Evolutionary conservation across 1,140 invertebrate genomes (phyloP), one percentile per base, ranked within the genome.

Genomic region (Triops cancriformis): DNA sequence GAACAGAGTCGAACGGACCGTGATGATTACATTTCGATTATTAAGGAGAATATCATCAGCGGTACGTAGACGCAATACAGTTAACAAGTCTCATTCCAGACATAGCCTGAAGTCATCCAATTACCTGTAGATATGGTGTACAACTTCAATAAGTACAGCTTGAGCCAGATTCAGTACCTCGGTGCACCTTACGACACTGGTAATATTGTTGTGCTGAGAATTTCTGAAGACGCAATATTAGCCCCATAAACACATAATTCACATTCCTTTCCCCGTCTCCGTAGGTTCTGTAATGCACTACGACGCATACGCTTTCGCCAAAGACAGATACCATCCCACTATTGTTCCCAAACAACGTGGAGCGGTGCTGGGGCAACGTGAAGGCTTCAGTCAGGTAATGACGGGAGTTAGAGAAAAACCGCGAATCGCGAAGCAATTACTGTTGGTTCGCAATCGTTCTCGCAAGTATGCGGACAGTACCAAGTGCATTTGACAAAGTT

Each of bases 1-100:
- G 89, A 91, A 80, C 91, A 92, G 81, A 89, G 88, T 79, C 85
- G 89, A n/a, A 83, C 86, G 6, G 88, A 92, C 83, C 83, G 91
- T 51, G 91, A 92, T 80, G 82, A 88, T 0, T 91, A 86, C 80
- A 86, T 92, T 11, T 83, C 80, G 2, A 88, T 93, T 43, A 82
- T 87, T 72, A 89, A 87, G 85, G 82, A 88, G 2, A 91, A 91
- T 80, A 92, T 94, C n/a, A 82, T 87, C 28, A 80, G 82, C 77
- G 84, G 87, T 86, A 83, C 83, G 26, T 23, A 77, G 26, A 27
- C 23, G 41, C n/a, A 45, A 6, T 64, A 43, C 31, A 23, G 11
- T 27, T 73, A 12, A 73, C 18, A 23, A 72, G 26, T 3, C 41
- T n/a, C 10, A 31, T 18, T 18, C 4, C 4, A 10, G 7, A 28